Evolutionary conservation across 2,797 vertebrate genomes (phyloP).

Genomic region (Enteromius trimaculatus): DNA sequence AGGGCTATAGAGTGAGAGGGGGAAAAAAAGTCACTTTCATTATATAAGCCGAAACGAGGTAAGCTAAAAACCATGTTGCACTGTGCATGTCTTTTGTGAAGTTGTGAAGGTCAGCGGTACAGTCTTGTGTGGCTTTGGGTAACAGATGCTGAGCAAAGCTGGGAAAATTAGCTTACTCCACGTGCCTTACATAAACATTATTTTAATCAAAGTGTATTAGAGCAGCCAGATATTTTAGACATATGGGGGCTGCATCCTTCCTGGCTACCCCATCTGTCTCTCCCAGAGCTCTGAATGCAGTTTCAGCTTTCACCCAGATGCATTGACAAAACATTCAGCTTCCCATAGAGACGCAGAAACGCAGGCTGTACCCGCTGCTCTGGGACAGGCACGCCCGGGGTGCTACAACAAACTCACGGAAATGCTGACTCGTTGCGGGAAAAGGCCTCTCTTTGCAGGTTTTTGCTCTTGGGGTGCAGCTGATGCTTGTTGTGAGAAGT

Average conservation of each 20-base stretch:
- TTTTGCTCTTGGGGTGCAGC: slow-evolving; percentile 17
- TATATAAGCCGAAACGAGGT: slow-evolving; percentile 30
- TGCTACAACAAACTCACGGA: neutral
- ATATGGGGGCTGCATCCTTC: slow-evolving; percentile 78
- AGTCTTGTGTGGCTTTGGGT: slow-evolving; percentile 60
- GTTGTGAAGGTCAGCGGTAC: slow-evolving; percentile 63
- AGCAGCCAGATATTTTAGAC: slow-evolving; percentile 79
- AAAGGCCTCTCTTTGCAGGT: slow-evolving; percentile 22
- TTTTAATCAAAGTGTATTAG: slow-evolving; percentile 83
- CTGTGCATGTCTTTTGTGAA: slow-evolving; percentile 63
- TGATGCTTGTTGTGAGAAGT: slow-evolving; percentile 19
- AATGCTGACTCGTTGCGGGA: slow-evolving; percentile 1
- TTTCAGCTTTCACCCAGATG: slow-evolving; percentile 68
- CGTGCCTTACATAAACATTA: slow-evolving; percentile 75
- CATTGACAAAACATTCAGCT: slow-evolving; percentile 62
- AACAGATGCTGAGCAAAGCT: slow-evolving; percentile 80
- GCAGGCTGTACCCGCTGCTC: slow-evolving; percentile 62
- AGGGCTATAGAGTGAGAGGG: neutral
- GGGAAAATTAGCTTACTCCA: slow-evolving; percentile 76
- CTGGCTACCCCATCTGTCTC: slow-evolving; percentile 78
- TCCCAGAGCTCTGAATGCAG: slow-evolving; percentile 54
- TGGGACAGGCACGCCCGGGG: slow-evolving; percentile 57
- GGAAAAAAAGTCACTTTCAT: neutral
- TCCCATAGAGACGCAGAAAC: slow-evolving; percentile 55
- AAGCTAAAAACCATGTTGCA: slow-evolving; percentile 62